Evolutionary conservation across 1,140 invertebrate genomes (phyloP).

Genomic region (Drosophila malerkotliana): DNA sequence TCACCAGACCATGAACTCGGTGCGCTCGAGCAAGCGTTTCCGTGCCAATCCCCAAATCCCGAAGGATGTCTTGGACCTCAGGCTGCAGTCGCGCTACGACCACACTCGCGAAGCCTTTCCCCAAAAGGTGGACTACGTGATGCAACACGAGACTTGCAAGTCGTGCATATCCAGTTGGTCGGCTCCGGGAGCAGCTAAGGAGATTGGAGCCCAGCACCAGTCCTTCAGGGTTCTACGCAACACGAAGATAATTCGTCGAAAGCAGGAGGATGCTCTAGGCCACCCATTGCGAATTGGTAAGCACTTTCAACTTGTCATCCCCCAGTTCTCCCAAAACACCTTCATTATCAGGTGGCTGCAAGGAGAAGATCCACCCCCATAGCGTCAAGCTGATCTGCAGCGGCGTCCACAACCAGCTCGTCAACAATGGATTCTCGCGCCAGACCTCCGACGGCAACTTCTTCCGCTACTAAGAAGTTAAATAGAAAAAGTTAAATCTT

Average conservation of each 20-base stretch:
- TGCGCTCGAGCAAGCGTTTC: conserved; percentile 85
- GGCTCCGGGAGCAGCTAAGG: conserved; percentile 41
- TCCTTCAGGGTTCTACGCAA: conserved; percentile 86
- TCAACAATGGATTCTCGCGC: conserved; percentile 88
- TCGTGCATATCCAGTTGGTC: conserved; percentile 52
- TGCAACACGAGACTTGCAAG: conserved; percentile 86
- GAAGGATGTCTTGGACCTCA: conserved; percentile 86
- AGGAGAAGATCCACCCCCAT: conserved; percentile 86
- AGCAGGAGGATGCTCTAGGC: conserved; percentile 52
- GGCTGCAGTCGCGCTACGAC: conserved; percentile 86
- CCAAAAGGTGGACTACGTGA: conserved; percentile 85
- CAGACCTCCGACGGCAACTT: conserved; percentile 87
- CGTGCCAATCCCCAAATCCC: conserved; percentile 84
- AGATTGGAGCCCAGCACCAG: conserved; percentile 39
- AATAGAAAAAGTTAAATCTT: not conserved
- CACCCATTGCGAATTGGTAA: conserved; percentile 77
- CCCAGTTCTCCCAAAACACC: too few species aligned
- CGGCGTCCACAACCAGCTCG: conserved; percentile 87
- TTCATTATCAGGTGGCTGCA: conserved; percentile 85
- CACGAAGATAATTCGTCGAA: conserved; percentile 81
- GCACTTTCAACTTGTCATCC: not conserved
- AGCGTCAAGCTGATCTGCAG: conserved; percentile 88
- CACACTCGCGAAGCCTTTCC: conserved; percentile 86
- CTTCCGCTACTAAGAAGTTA: conserved; percentile 85
- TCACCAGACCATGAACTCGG: conserved; percentile 87